These are phyloP conservation scores for Cephus sareptanus DNA, from an alignment of 2,888 invertebrate species.

Conservation along the genomic window DNA sequence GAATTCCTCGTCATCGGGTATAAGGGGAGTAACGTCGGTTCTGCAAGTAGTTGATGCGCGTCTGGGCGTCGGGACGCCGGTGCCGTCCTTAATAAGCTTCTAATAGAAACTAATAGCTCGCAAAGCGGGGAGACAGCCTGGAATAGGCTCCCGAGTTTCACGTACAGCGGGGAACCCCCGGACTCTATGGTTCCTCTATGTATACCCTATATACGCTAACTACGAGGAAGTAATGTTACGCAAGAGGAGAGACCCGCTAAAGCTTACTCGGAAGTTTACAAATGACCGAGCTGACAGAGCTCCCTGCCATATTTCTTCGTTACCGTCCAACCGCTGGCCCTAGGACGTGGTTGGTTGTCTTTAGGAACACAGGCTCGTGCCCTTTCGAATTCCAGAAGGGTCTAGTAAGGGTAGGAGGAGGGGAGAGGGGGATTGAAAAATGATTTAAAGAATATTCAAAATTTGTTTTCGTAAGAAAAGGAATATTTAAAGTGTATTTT, in stretches of 20 bases:
- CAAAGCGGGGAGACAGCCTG: not conserved
- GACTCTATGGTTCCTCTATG: not conserved
- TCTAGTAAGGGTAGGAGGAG: not conserved
- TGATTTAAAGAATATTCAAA: too few relatives aligned
- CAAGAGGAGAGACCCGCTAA: not conserved
- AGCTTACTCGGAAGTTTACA: slow-evolving; percentile 6
- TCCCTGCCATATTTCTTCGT: slow-evolving; percentile 19
- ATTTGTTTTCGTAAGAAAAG: too few relatives aligned
- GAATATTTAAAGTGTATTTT: not conserved
- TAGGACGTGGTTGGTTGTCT: not conserved
- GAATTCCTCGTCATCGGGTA: not conserved
- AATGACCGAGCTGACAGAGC: slow-evolving; percentile 7
- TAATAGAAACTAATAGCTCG: slow-evolving; percentile 20
- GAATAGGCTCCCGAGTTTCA: not conserved
- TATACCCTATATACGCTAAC: not conserved
- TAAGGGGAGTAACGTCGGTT: not conserved
- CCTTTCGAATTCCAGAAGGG: not conserved
- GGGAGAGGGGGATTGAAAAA: too few relatives aligned
- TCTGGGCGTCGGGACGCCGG: not conserved
- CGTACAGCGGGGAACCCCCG: not conserved
- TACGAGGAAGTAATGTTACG: not conserved
- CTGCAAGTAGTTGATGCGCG: not conserved
- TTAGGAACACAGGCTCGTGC: not conserved
- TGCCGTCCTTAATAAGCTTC: slow-evolving; percentile 12
- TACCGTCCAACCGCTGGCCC: not conserved